A percentile compares a stretch with the other conserved stretches of the same genome.
Evolutionary conservation across 2,113 vertebrate genomes (phyloP).

Genomic region (Orientallactaga bullata): DNA sequence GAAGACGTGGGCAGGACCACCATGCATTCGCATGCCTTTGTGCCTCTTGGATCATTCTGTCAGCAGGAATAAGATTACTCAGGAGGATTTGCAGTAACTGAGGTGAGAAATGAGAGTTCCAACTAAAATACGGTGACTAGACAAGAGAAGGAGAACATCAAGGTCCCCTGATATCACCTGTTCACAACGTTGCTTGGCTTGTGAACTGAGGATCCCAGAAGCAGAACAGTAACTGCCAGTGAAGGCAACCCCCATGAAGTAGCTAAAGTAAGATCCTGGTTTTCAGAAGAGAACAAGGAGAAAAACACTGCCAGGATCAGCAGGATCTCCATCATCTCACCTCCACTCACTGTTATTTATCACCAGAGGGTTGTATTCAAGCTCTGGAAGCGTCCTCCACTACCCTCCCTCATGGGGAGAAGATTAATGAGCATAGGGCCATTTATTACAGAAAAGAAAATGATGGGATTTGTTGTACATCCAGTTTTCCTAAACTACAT

Average conservation of each 20-base stretch:
- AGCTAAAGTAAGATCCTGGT: background rate
- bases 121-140: background rate
- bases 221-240: background rate
- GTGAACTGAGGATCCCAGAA: background rate
- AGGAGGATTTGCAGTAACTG: background rate
- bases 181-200: background rate
- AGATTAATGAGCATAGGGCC: background rate
- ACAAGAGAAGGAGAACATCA: background rate
- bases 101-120: slow-evolving; percentile 27
- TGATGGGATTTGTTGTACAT: slow-evolving; percentile 42
- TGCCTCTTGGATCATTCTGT: background rate
- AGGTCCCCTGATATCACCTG: background rate
- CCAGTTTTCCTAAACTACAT: slow-evolving; percentile 29
- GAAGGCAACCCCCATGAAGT: background rate
- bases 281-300: background rate
- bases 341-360: background rate
- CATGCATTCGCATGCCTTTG: background rate
- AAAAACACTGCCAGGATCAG: background rate
- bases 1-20: background rate
- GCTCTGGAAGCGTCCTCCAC: background rate
- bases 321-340: background rate
- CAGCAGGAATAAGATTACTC: background rate
- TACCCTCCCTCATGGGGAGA: background rate
- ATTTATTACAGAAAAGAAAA: slow-evolving; percentile 43
- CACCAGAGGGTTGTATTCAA: background rate